Base-by-base conservation (phyloP, 1,140 invertebrate genomes). In the Bradynema listronoti region DNA sequence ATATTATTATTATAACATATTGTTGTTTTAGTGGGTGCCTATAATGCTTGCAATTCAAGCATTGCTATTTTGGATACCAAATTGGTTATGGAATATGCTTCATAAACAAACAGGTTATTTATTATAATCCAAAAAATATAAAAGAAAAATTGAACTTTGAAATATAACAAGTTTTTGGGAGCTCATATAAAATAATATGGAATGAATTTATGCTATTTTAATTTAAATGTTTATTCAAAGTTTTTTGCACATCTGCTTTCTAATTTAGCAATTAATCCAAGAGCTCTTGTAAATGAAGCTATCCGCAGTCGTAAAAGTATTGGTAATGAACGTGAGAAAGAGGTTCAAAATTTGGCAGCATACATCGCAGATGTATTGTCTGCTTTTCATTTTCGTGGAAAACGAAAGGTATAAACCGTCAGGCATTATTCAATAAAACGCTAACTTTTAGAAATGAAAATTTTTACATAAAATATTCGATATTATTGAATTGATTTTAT, bases 61-160 rank as follows among this genome's bases (percentile, higher is more conserved):
- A 11, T 14, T 75, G 11, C 36, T 58, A 16, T 75, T 75, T 51
- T 75, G 61, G 56, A 30, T 75, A 4, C 72, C 72, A 11, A 72
- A 72, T 45, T 72, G 52, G 46, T 14, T 75, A 2, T 75, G 72
- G 72, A 75, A 73, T 32, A 72, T 69, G 32, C 32, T 76, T 6
- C 71, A 75, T 52, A 75, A 78, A 45, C 71, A 76, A 55, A 78
- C 75, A 1, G n/a, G n/a, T n/a, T 65, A 51, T n/a, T n/a, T n/a
- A n/a, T n/a, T n/a, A n/a, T 53, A 58, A 53, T 33, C 7, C 7
- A 14, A n/a, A n/a, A n/a, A n/a, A n/a, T n/a, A n/a, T n/a, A n/a
- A n/a, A n/a, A n/a, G n/a, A n/a, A n/a, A n/a, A 58, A 58, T 36
- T 11, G 7, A 50, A 51, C 45, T 58, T n/a, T n/a, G n/a, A n/a